Base-by-base conservation (phyloP, 2,888 invertebrate genomes). In the Cheilosia urbana region DNA sequence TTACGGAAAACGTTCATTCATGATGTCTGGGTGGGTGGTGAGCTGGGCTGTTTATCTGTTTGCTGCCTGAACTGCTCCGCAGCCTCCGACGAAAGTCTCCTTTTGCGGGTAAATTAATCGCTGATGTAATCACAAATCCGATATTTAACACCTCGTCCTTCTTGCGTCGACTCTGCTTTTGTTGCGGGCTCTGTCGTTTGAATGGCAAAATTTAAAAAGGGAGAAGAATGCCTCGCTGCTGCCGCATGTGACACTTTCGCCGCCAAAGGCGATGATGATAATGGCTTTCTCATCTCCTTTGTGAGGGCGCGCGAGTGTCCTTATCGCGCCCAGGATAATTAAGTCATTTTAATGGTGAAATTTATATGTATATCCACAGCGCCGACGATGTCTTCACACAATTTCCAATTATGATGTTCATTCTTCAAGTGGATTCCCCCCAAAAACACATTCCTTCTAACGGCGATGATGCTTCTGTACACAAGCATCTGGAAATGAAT, bases 311-410 rank as follows among this genome's bases (percentile, higher is more conserved):
- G 40, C 34, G 37, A 51, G 62, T 57, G 34, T 55, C 80, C 71
- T 77, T 81, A 85, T 81, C 72, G 51, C 72, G 60, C 63, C 27
- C 76, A 83, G 71, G 85, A 88, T 88, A 88, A 88, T 88, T 87
- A 88, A 88, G 85, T 88, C 87, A 82, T 88, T 88, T 88, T 81
- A 88, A 69, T 83, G 72, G 72, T 27, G 37, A 76, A 65, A 68
- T 77, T 80, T 40, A 53, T 68, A 68, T 66, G 47, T 45, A 45
- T 37, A 45, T 49, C 49, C 42, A 63, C 71, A 13, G 21, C 45
- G 58, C 42, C 49, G 21, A 63, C 62, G 80, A 62, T 85, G 73
- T 53, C 75, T 76, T 76, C 71, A 71, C 80, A 80, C 71, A 65
- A 68, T 76, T 84, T 71, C 47, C 65, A 71, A 66, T 85, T 85